phyloP scores from a whole-genome alignment of 2,888 invertebrate species.

The Luperina nickerlii region DNA sequence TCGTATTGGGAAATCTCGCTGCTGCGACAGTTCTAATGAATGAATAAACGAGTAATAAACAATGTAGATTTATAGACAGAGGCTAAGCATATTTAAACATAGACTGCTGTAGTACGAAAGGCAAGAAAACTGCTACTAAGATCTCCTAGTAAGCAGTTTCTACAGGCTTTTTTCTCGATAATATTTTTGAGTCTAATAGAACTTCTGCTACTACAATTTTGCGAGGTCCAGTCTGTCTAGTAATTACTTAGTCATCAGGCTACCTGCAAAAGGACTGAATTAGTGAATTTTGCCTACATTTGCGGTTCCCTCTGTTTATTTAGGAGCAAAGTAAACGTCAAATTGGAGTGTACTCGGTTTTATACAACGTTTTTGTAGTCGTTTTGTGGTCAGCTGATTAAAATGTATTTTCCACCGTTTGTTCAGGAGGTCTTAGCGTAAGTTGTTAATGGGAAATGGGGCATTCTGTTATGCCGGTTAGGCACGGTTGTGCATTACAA shows the following conservation, averaged over 20 bases:
- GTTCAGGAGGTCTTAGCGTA: constrained; percentile 21
- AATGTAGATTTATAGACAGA: not conserved
- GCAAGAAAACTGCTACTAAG: too few species aligned
- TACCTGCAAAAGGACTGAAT: constrained; percentile 20
- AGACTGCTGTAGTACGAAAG: not conserved
- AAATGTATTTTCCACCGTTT: constrained; percentile 31
- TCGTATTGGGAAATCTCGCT: not conserved
- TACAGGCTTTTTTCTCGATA: too few species aligned
- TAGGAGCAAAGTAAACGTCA: constrained; percentile 36
- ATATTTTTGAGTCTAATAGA: not conserved
- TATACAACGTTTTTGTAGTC: constrained; percentile 21
- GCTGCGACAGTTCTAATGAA: not conserved
- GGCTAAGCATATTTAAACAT: not conserved
- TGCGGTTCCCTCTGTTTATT: constrained; percentile 37
- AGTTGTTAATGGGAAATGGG: constrained; percentile 26
- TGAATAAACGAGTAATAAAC: too few species aligned
- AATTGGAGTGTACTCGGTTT: not conserved
- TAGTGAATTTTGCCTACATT: constrained; percentile 34
- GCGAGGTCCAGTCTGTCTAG: not conserved
- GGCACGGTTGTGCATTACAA: not conserved
- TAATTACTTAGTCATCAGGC: constrained; percentile 50
- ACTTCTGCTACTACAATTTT: constrained; percentile 20
- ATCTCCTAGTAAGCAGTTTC: too few species aligned
- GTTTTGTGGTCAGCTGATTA: constrained; percentile 45
- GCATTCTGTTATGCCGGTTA: constrained; percentile 9